Conservation (phyloP, 1,140 invertebrate species). For the Leptopilina clavipes region DNA sequence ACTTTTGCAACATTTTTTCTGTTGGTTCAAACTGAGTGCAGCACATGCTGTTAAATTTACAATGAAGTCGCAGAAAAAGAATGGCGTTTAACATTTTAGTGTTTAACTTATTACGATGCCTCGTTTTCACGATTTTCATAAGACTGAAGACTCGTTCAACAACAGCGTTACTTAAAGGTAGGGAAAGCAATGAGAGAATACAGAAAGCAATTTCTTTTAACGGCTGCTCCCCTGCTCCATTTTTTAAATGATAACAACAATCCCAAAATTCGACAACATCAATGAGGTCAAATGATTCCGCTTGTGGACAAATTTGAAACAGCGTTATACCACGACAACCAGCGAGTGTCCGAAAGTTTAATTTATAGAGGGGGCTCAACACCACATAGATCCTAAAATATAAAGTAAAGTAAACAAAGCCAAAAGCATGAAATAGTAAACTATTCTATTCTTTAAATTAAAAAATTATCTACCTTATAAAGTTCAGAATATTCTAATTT, state of each 20-base stretch:
- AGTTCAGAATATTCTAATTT: background rate
- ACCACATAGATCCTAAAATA: too few relatives aligned
- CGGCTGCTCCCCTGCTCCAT: background rate
- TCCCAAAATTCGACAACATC: background rate
- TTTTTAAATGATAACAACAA: background rate
- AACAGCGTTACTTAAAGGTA: conserved; percentile 10
- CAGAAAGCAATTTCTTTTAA: background rate
- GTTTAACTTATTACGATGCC: background rate
- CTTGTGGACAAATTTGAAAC: conserved; percentile 3
- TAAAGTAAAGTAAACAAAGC: too few relatives aligned
- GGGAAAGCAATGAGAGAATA: background rate
- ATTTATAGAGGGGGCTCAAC: too few relatives aligned
- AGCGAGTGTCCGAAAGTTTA: too few relatives aligned
- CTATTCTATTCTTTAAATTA: too few relatives aligned
- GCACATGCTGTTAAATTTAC: background rate
- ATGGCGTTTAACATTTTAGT: background rate
- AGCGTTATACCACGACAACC: too few relatives aligned
- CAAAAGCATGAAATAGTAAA: too few relatives aligned
- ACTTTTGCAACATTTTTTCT: background rate
- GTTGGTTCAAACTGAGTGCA: background rate
- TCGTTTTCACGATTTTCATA: background rate
- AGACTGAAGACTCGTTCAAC: conserved; percentile 1
- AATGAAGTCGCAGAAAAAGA: background rate
- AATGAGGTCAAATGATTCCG: background rate
- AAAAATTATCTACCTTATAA: background rate